Percentiles rank a stretch among this genome's conserved stretches.
Conservation (phyloP, 92 coral and sea anemone genomes). For the Bergia sp. region DNA sequence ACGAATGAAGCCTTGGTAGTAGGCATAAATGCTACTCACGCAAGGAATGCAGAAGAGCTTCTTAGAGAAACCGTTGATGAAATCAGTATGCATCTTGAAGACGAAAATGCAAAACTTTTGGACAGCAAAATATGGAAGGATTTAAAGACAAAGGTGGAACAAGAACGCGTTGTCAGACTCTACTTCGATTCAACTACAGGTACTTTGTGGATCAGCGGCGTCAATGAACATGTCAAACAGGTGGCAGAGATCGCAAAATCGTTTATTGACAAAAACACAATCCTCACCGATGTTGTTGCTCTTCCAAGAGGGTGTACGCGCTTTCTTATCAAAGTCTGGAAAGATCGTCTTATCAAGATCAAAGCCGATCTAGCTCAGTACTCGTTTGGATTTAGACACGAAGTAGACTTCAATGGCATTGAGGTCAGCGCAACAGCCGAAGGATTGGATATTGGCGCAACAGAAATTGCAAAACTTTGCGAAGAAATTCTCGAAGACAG, state of each 20-base stretch:
- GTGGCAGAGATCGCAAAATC: neutral
- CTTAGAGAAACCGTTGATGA: constrained; percentile 28
- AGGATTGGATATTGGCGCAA: neutral
- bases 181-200: neutral
- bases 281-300: neutral
- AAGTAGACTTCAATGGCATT: constrained; percentile 15
- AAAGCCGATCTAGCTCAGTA: constrained; percentile 1
- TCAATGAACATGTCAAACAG: neutral
- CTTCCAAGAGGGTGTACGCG: constrained; percentile 24
- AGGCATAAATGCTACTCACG: constrained; percentile 12
- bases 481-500: constrained; percentile 21
- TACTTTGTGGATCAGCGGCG: constrained; percentile 25
- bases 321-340: constrained; percentile 21
- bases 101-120: constrained; percentile 37
- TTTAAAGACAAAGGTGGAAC: neutral
- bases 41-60: constrained; percentile 10
- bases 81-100: constrained; percentile 31
- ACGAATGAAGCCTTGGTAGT: constrained; percentile 42
- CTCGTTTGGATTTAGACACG: constrained; percentile 3
- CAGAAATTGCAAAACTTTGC: neutral
- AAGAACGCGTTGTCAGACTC: neutral
- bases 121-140: constrained; percentile 37
- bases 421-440: constrained; percentile 14
- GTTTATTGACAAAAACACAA: neutral
- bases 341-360: neutral